These are phyloP conservation scores for Seriola aureovittata DNA, from an alignment of 2,113 vertebrate genomes.

Conservation along the genomic window DNA sequence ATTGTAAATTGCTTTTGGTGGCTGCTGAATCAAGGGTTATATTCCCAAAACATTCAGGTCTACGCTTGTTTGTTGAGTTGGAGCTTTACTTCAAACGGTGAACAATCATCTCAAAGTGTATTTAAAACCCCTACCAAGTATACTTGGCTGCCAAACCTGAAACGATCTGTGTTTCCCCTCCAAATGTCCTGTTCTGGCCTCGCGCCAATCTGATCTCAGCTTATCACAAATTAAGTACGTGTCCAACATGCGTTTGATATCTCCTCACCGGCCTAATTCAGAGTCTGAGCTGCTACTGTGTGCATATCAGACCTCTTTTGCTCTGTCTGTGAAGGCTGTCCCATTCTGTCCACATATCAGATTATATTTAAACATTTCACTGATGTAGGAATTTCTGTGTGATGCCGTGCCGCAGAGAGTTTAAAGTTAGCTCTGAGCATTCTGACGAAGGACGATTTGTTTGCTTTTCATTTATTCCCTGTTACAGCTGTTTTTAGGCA, in stretches of 20 bases:
- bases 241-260: constrained; percentile 42
- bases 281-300: constrained; percentile 5
- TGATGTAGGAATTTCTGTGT: constrained; percentile 3
- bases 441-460: background rate
- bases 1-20: constrained; percentile 36
- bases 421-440: constrained; percentile 13
- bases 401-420: background rate
- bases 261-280: background rate
- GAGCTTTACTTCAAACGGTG: constrained; percentile 5
- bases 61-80: background rate
- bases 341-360: background rate
- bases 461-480: constrained; percentile 18
- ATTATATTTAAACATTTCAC: constrained; percentile 20
- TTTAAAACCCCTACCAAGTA: background rate
- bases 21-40: constrained; percentile 4
- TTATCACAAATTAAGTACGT: constrained; percentile 21
- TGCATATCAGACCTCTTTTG: constrained; percentile 16
- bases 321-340: constrained; percentile 20
- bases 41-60: constrained; percentile 8
- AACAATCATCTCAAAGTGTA: background rate
- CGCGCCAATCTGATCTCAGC: constrained; percentile 30
- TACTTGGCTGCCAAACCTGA: constrained; percentile 16
- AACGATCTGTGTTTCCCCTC: constrained; percentile 23
- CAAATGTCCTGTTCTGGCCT: constrained; percentile 26
- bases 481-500: constrained; percentile 25